Evolutionary conservation across 2,888 invertebrate genomes (phyloP).

Genomic region (Cataglyphis altisquamis): DNA sequence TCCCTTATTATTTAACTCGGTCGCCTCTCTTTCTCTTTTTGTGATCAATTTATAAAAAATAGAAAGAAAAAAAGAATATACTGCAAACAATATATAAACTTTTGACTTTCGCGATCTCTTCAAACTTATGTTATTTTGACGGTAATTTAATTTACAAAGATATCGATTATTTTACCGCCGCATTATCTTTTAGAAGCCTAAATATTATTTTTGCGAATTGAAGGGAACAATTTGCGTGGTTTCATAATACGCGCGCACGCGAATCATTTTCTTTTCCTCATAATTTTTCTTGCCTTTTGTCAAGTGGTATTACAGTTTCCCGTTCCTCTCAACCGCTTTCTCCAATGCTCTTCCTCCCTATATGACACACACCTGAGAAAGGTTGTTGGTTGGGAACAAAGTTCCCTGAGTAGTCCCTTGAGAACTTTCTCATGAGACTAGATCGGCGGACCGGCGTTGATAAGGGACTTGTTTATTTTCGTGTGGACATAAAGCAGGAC

Average conservation of each 20-base stretch:
- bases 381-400: constrained; percentile 52
- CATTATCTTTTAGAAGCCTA: not conserved
- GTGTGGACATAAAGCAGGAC: constrained; percentile 53
- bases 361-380: constrained; percentile 29
- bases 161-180: constrained; percentile 18
- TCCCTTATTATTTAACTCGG: constrained; percentile 5
- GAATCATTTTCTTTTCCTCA: constrained; percentile 12
- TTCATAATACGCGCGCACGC: not conserved
- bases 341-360: constrained; percentile 6
- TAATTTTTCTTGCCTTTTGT: constrained; percentile 46
- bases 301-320: constrained; percentile 44
- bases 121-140: constrained; percentile 3
- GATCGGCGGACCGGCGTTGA: constrained; percentile 12
- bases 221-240: not conserved
- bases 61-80: not conserved
- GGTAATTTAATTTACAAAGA: constrained; percentile 14
- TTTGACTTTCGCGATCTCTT: not conserved
- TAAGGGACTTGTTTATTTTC: constrained; percentile 64
- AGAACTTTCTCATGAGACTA: constrained; percentile 36
- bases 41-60: not conserved
- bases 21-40: not conserved
- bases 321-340: not conserved
- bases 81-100: constrained; percentile 11
- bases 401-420: constrained; percentile 38
- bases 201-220: constrained; percentile 40